phyloP scores from a whole-genome alignment of 2,797 vertebrate genomes.

The Xenopus petersii region DNA sequence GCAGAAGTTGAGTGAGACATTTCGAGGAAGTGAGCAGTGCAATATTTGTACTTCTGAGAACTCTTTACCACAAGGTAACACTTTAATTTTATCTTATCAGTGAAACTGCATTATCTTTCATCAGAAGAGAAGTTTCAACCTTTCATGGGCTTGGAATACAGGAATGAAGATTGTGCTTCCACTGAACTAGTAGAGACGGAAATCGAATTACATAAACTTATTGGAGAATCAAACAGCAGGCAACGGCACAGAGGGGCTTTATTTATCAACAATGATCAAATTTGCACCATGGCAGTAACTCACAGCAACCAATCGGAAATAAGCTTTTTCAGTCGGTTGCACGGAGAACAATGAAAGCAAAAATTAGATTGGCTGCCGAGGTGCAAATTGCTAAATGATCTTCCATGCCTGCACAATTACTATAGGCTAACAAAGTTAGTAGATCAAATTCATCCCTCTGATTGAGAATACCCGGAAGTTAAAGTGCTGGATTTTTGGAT shows the following conservation, averaged over 20 bases:
- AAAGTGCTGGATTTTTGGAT: too few species aligned
- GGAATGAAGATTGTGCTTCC: neutral
- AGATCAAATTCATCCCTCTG: too few species aligned
- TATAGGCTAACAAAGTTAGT: too few species aligned
- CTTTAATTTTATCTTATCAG: constrained; percentile 5
- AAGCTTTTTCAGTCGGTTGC: too few species aligned
- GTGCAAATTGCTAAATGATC: too few species aligned
- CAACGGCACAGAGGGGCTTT: neutral
- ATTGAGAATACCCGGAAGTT: too few species aligned
- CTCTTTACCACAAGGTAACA: constrained; percentile 13
- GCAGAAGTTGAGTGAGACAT: neutral
- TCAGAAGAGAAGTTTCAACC: neutral
- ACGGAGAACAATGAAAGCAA: too few species aligned
- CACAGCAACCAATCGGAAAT: too few species aligned
- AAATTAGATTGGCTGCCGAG: too few species aligned
- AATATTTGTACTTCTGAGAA: constrained; percentile 26
- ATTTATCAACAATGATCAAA: neutral
- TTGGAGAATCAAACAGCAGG: neutral
- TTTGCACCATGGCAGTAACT: too few species aligned
- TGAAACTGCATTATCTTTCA: neutral
- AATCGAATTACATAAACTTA: neutral
- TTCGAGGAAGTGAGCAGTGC: constrained; percentile 26
- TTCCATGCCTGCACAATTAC: too few species aligned
- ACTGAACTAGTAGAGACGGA: neutral
- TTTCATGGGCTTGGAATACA: neutral